Base-by-base conservation (phyloP, 2,797 vertebrate species). In the Clarias pachynema region DNA sequence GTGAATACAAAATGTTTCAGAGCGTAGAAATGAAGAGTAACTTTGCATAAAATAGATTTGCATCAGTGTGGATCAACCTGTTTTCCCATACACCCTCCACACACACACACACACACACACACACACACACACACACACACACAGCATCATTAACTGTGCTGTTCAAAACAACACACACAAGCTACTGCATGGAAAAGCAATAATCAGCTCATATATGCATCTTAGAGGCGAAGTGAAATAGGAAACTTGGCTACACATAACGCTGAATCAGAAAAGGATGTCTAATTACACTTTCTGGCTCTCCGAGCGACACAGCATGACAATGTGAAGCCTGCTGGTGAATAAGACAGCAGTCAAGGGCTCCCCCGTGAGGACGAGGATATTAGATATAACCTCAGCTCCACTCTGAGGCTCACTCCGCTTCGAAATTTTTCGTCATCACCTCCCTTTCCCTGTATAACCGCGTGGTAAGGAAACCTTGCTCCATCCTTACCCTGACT, bases 371-470 rank as follows among this genome's bases (percentile, higher is more conserved):
- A 73, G 78, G 83, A 56, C 16, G 20, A 26, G 78, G 60, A 65
- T 37, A 82, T 82, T 79, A 63, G 74, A 79, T 53, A 60, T 20
- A 60, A 86, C 57, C 70, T 66, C 53, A 69, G 63, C 69, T 89
- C 85, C 87, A 83, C 72, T 81, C 20, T 49, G 63, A 7, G 60
- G 14, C 16, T 29, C 66, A 75, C 82, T 34, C 78, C 74, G 79
- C 82, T 86, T 75, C 79, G 60, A 80, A 79, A 80, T n/a, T 62
- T 74, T 78, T 29, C 40, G 2, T 49, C 62, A 12, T 66, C 22
- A 0, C 49, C 63, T 49, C 40, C 12, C 5, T 53, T 16, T 77
- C 62, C 5, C 26, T 1, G 66, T 15, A 24, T 0, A 56, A 59
- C 26, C 26, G 34, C 20, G n/a, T 22, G 20, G 63, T 12, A 68